phyloP scores from a whole-genome alignment of 2,113 vertebrate genomes.

The Suricata suricatta region DNA sequence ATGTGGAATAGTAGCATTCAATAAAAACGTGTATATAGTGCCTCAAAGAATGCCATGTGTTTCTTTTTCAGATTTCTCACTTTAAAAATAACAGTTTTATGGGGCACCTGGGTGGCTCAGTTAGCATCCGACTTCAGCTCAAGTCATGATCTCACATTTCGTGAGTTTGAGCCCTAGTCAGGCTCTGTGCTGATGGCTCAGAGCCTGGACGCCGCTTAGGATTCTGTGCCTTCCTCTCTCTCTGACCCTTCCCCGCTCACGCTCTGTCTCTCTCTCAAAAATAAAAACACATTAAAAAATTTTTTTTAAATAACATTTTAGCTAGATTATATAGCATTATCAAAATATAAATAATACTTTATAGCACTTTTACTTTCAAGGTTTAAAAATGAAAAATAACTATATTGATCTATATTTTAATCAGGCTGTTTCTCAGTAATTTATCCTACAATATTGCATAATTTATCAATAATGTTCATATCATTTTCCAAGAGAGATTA shows the following conservation, averaged over 20 bases:
- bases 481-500: neutral
- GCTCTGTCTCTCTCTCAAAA: no score
- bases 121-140: no score
- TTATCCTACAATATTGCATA: neutral
- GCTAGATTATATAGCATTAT: neutral
- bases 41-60: neutral
- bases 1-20: neutral
- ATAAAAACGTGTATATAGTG: neutral
- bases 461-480: neutral
- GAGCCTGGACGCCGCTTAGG: no score
- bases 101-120: no score
- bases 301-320: slow-evolving; percentile 13
- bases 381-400: slow-evolving; percentile 32
- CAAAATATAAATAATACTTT: slow-evolving; percentile 40
- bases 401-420: neutral
- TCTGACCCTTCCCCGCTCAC: no score
- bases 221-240: no score
- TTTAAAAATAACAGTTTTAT: slow-evolving; percentile 36
- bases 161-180: no score
- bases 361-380: neutral
- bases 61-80: slow-evolving; percentile 20
- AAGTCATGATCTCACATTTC: no score
- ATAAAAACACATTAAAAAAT: no score
- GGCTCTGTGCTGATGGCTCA: no score
- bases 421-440: neutral